phyloP scores from a whole-genome alignment of 2,113 vertebrate genomes.

The Cyprinodon brontotheroides region DNA sequence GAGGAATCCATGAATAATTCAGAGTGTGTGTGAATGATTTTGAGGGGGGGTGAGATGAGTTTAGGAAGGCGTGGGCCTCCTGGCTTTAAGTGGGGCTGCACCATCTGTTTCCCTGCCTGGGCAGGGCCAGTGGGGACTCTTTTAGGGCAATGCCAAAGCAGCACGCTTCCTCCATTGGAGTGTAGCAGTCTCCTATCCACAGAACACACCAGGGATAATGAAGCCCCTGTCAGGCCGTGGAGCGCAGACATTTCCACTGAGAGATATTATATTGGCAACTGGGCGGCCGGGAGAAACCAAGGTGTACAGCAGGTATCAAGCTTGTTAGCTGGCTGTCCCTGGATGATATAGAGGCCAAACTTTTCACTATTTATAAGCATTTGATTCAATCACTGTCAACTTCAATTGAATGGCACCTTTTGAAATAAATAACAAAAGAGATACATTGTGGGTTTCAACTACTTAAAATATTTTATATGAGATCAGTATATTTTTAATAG shows the following conservation, averaged over 20 bases:
- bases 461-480: too few species aligned
- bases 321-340: constrained; percentile 57
- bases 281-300: constrained; percentile 69
- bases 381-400: neutral
- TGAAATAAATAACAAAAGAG: neutral
- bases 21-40: constrained; percentile 47
- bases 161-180: constrained; percentile 47
- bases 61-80: constrained; percentile 49
- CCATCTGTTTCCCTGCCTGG: constrained; percentile 80
- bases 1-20: constrained; percentile 79
- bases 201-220: constrained; percentile 72
- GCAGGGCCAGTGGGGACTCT: constrained; percentile 68
- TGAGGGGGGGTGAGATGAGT: constrained; percentile 20
- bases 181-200: constrained; percentile 65
- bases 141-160: constrained; percentile 73
- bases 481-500: too few species aligned
- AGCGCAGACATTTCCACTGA: constrained; percentile 60
- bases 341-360: constrained; percentile 27
- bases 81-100: constrained; percentile 74
- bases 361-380: constrained; percentile 34
- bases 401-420: neutral
- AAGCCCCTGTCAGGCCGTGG: constrained; percentile 66
- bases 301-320: constrained; percentile 66
- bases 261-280: constrained; percentile 61
- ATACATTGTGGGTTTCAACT: too few species aligned